Conservation (phyloP, 1,140 invertebrate genomes). For the Aradophagus sp. region DNA sequence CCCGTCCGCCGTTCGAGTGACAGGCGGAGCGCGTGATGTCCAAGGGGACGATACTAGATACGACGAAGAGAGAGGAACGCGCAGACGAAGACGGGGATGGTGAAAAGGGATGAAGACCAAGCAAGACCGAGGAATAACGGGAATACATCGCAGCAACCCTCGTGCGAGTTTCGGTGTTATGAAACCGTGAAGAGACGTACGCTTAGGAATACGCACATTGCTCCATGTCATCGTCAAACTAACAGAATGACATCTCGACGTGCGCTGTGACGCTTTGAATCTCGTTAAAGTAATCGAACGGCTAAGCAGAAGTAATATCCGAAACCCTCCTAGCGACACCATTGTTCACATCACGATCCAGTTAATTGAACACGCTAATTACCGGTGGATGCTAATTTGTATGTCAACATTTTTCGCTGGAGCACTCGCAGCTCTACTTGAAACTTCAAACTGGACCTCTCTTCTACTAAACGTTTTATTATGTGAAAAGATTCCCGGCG, state of each 20-base stretch:
- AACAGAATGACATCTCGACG: conserved; percentile 50
- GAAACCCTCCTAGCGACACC: conserved; percentile 17
- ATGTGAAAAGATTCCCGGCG: no score
- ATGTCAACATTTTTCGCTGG: no score
- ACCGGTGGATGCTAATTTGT: no score
- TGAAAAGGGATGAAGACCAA: conserved; percentile 34
- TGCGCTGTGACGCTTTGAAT: conserved; percentile 39
- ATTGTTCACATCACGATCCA: conserved; percentile 20
- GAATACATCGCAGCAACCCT: conserved; percentile 53
- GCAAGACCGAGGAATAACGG: conserved; percentile 44
- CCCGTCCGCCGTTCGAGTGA: conserved; percentile 64
- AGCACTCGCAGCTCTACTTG: no score
- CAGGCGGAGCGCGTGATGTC: conserved; percentile 62
- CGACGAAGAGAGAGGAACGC: conserved; percentile 58
- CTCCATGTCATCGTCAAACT: conserved; percentile 51
- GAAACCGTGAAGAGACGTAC: conserved; percentile 62
- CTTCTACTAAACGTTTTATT: no score
- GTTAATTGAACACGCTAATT: conserved; percentile 28
- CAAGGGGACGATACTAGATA: conserved; percentile 64
- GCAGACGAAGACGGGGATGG: conserved; percentile 23
- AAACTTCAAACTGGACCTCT: no score
- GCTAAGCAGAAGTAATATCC: conserved; percentile 23
- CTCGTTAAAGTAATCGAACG: conserved; percentile 52
- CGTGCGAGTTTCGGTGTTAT: conserved; percentile 48
- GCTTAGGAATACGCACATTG: conserved; percentile 48